These are phyloP conservation scores for Aethes cnicana DNA, from an alignment of 2,888 invertebrate genomes.

Conservation along the genomic window DNA sequence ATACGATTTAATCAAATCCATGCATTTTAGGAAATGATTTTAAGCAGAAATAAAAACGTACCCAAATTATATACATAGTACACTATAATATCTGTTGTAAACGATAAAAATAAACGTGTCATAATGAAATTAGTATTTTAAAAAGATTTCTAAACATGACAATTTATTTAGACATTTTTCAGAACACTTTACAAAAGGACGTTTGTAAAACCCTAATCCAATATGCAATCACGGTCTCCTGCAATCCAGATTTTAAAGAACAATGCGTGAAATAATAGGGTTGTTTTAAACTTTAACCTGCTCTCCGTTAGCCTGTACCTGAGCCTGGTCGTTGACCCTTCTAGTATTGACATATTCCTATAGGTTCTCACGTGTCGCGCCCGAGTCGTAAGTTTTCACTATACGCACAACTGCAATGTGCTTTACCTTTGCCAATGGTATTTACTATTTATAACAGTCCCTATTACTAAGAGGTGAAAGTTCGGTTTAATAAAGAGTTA, in stretches of 20 bases:
- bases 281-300: constrained; percentile 33
- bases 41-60: constrained; percentile 1
- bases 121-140: too few species aligned
- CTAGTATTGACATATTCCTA: constrained; percentile 81
- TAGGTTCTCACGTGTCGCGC: constrained; percentile 76
- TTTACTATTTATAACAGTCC: constrained; percentile 26
- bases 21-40: too few species aligned
- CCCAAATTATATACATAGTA: too few species aligned
- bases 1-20: constrained; percentile 1
- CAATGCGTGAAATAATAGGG: constrained; percentile 26
- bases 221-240: too few species aligned
- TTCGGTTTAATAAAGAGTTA: too few species aligned
- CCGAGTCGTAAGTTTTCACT: constrained; percentile 58
- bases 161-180: too few species aligned
- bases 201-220: too few species aligned
- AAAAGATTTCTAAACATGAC: too few species aligned
- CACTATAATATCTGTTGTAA: too few species aligned
- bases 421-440: constrained; percentile 37
- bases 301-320: constrained; percentile 64
- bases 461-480: too few species aligned
- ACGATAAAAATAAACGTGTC: too few species aligned
- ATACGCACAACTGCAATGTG: constrained; percentile 42
- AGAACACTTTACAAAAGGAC: too few species aligned
- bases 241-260: constrained; percentile 18
- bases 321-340: constrained; percentile 76